Base-by-base conservation (phyloP, 2,113 vertebrate species). In the Micronycteris hirsuta region DNA sequence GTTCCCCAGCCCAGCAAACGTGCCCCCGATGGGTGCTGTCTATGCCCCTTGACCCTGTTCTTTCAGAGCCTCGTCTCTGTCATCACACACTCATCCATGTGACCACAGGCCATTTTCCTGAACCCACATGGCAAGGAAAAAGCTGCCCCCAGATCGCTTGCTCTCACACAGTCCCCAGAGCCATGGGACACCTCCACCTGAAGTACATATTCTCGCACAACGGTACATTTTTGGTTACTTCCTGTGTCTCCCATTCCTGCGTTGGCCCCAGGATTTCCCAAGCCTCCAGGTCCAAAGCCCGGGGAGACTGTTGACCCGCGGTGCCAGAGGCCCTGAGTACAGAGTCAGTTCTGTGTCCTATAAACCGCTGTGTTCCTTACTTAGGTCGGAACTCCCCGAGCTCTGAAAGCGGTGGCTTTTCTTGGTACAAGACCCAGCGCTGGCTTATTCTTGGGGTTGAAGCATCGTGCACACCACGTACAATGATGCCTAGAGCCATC, bases 51-150 rank as follows among this genome's bases (percentile, higher is more conserved):
- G 36, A 17, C 33, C 54, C 63, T 84, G 43, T 43, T 88, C 38
- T 43, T 61, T 61, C 10, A 13, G 14, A 68, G 26, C 47, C 41
- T 74, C 3, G 1, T 45, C 74, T 58, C 65, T 91, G 13, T 33
- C 17, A 36, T 92, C 38, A 41, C 31, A 17, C 38, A 14, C 24
- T 31, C 24, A 31, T 8, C 5, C 68, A 13, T 0, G 12, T 36
- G 58, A 56, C 36, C 28, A 1, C 33, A 38, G 47, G 31, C n/a
- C 56, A 45, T 70, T 86, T 89, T 73, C 58, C 52, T 52, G 28
- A 83, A 49, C 56, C 49, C 38, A 89, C 68, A 22, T 10, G 90
- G 78, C 33, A 47, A 84, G 68, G 65, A 90, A 76, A 74, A 58
- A 68, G 43, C 31, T 68, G 43, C 15, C 38, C 15, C 24, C 36